Conservation (phyloP, 2,888 invertebrate genomes). For the Dolichopus griseipennis region DNA sequence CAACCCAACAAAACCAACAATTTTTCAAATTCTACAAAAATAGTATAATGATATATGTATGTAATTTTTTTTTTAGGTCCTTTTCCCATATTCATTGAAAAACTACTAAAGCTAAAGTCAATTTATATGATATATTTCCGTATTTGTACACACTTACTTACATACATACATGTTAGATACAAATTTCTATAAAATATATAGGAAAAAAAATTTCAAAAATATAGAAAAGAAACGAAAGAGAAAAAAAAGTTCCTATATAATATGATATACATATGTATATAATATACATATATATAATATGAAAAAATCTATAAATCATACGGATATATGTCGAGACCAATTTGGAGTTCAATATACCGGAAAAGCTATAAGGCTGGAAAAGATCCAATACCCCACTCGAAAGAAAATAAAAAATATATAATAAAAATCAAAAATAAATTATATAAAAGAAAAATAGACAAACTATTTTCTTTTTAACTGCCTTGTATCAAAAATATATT, state of each 20-base stretch:
- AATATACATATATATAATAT: no score
- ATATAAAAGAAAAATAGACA: not conserved
- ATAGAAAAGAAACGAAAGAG: not conserved
- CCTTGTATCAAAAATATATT: not conserved
- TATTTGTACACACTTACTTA: not conserved
- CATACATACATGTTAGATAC: not conserved
- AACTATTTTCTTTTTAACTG: not conserved
- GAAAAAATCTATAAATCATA: conserved; percentile 9
- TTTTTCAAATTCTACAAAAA: no score
- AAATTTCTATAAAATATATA: not conserved
- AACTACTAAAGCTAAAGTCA: no score
- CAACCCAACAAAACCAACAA: no score
- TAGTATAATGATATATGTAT: no score
- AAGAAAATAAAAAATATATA: not conserved
- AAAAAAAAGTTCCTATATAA: not conserved
- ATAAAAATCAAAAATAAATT: no score
- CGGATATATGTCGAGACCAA: conserved; percentile 12
- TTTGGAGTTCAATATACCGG: conserved; percentile 12
- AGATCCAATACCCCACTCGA: conserved; percentile 8
- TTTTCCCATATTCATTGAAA: no score
- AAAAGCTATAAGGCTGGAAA: conserved; percentile 11
- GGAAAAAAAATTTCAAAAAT: not conserved
- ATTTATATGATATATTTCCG: no score
- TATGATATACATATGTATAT: not conserved
- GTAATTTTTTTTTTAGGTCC: no score